Conservation (phyloP, 2,797 vertebrate species). For the Cuculus canorus region DNA sequence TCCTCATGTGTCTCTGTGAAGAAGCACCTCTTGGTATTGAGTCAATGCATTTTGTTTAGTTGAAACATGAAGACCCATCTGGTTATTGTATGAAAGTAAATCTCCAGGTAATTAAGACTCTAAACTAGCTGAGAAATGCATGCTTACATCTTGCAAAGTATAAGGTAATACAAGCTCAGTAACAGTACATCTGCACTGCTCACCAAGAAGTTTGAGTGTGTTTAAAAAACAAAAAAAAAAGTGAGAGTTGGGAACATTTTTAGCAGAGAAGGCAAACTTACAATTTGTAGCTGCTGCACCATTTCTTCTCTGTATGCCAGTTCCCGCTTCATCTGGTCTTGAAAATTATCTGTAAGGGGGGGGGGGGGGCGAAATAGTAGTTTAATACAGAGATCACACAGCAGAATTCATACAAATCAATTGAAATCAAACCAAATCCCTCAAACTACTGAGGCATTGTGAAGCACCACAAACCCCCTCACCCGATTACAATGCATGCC, state of each 20-base stretch:
- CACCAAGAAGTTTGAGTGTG: neutral
- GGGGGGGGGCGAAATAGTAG: neutral
- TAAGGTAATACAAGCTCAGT: neutral
- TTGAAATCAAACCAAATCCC: neutral
- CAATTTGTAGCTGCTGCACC: constrained; percentile 97
- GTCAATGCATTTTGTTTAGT: constrained; percentile 34
- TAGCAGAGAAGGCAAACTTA: constrained; percentile 74
- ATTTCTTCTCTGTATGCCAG: constrained; percentile 97
- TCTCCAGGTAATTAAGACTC: constrained; percentile 75
- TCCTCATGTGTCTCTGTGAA: neutral
- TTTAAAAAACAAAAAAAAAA: neutral
- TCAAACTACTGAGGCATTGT: neutral
- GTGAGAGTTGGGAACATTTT: neutral
- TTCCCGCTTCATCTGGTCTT: constrained; percentile 98
- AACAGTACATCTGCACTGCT: neutral
- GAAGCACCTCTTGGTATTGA: constrained; percentile 42
- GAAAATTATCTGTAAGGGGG: constrained; percentile 88
- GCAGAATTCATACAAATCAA: neutral
- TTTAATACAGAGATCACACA: neutral
- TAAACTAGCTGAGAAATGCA: constrained; percentile 62
- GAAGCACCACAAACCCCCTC: neutral
- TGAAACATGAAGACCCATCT: constrained; percentile 72
- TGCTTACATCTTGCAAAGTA: neutral
- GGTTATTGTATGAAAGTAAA: constrained; percentile 72
- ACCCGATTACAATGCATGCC: accelerated